Base-by-base conservation (phyloP, 2,888 invertebrate species). In the Agonopterix heracliana region DNA sequence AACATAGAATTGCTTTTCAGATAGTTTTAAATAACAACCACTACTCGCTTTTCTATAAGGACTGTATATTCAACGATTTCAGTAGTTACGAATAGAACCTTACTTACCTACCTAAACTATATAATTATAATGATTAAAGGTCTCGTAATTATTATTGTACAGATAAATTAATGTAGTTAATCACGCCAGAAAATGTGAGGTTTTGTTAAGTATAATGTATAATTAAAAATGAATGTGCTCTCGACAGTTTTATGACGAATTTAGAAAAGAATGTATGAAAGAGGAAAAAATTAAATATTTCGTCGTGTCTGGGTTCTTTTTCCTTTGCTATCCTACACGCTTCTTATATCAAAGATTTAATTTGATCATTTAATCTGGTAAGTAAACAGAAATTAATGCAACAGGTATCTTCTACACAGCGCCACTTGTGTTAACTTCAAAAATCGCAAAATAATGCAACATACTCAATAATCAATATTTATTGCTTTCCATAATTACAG, bases 181-280 rank as follows among this genome's bases (percentile, higher is more conserved):
- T 81, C 84, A 81, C 85, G 82, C 83, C 80, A 80, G 80, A 78
- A 69, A 74, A 81, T 83, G 85, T 83, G 84, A 82, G 72, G 78
- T 81, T 83, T 84, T 81, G 83, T 85, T 86, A 85, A 86, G 86
- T 83, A 79, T 84, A 80, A 82, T 82, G 81, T 83, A 78, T 80
- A 74, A 81, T 80, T 84, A 81, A 78, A 72, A 79, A 80, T 88
- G 84, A 82, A 88, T 89, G 86, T 88, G 86, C 87, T 87, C 87
- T 83, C 80, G 81, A 82, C 81, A 83, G 81, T 86, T 85, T 80
- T 80, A 84, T 82, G 86, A 87, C 87, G 87, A 88, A 88, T 86
- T 85, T 85, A 86, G 87, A 86, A 86, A 82, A 84, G 78, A 86
- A 77, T 88, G 88, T 88, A 88, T 79, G 85, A 83, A 84, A 87